Evolutionary conservation across 1,140 invertebrate genomes (phyloP), one percentile per base, ranked within the genome.

Genomic region (Eubasilissa regina): DNA sequence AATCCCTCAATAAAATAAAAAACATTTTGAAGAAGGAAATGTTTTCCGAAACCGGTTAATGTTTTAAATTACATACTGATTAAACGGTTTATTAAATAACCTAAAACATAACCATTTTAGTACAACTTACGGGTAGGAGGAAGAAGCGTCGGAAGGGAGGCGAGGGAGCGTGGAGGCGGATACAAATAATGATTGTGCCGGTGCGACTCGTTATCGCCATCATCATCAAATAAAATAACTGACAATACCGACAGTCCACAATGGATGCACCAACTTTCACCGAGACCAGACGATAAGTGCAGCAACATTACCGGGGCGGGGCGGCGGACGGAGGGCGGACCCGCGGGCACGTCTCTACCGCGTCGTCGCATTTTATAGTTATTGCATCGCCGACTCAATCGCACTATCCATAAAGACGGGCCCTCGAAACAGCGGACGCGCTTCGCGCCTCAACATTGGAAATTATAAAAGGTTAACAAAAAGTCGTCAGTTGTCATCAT

Each of bases 251-350:
- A 13, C 48, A 8, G 11, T 15, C n/a, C 48, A 51, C 48, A 51
- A 51, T 51, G 48, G 48, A 51, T 51, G 48, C 48, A 15, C 11
- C 48, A 51, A 51, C 48, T 51, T 51, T 51, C 48, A 51, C 48
- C 48, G 48, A 1, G 48, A 15, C 48, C n/a, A 35, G 6, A 35
- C 25, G 25, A 35, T 35, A 35, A 35, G 6, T 35, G 25, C 25
- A 35, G 25, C 25, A 35, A 35, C 25, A 35, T 3, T 35, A 6
- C 25, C 25, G 25, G 25, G n/a, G n/a, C n/a, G n/a, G n/a, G n/a
- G n/a, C n/a, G n/a, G n/a, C n/a, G n/a, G n/a, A n/a, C n/a, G n/a
- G n/a, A n/a, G n/a, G n/a, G n/a, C n/a, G n/a, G n/a, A n/a, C n/a
- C n/a, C n/a, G n/a, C n/a, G n/a, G n/a, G n/a, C n/a, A n/a, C n/a